Evolutionary conservation across 2,113 vertebrate species (phyloP).

Genomic region (Corythornis madagascariensis): DNA sequence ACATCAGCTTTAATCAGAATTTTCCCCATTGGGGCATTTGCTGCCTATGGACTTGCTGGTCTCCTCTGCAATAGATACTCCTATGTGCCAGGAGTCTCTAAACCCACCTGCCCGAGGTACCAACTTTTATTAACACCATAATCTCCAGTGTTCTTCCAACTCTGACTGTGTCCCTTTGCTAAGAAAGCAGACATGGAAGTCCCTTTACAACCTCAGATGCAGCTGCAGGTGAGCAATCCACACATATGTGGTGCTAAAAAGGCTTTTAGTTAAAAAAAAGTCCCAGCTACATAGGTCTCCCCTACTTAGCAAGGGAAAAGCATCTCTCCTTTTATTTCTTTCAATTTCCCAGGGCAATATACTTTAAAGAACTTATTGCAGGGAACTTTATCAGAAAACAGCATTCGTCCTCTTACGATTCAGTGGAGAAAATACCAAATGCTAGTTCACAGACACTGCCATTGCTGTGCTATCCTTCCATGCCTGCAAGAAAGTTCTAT

Average conservation of each 20-base stretch:
- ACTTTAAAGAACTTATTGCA: neutral
- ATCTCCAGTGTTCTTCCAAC: neutral
- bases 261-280: neutral
- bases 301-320: neutral
- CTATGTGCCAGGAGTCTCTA: neutral
- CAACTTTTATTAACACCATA: neutral
- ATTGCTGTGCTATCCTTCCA: neutral
- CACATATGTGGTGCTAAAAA: accelerated
- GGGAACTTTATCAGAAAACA: neutral
- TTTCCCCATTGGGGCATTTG: neutral
- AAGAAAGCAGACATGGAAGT: neutral
- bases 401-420: neutral
- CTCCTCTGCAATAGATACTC: neutral
- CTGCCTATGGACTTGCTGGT: accelerated
- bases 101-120: neutral
- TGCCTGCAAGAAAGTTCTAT: neutral
- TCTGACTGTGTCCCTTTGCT: neutral
- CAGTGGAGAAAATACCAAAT: neutral
- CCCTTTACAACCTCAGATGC: neutral
- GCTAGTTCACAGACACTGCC: neutral
- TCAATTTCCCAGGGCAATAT: neutral
- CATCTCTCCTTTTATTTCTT: neutral
- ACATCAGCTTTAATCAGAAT: neutral
- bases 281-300: accelerated
- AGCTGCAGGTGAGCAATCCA: neutral